Evolutionary conservation across 2,113 vertebrate genomes (phyloP).

Genomic region (Cephalopterus ornatus): DNA sequence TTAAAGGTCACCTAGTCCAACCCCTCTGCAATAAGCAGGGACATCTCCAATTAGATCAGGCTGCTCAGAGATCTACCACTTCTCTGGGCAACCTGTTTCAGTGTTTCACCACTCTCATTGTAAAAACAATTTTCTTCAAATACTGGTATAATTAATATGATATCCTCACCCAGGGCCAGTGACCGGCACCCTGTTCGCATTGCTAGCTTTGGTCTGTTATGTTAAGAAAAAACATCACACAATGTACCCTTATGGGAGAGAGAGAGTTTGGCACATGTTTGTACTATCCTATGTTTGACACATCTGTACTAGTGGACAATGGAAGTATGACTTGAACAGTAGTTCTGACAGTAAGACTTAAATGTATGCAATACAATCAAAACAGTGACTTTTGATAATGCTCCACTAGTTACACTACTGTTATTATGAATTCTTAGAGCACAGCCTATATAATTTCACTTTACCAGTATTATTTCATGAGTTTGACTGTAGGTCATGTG

Average conservation of each 20-base stretch:
- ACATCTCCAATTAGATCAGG: background rate
- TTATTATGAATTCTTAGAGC: background rate
- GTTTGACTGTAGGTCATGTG: background rate
- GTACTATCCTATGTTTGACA: background rate
- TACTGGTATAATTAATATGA: background rate
- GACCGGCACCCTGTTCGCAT: background rate
- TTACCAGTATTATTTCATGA: background rate
- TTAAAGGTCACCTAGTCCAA: background rate
- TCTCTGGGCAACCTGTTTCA: background rate
- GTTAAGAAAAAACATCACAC: background rate
- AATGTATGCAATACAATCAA: background rate
- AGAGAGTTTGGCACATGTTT: background rate
- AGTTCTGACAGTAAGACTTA: conserved; percentile 31
- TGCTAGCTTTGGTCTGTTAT: background rate
- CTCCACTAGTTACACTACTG: background rate
- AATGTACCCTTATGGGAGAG: background rate
- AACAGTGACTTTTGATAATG: background rate
- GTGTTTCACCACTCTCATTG: background rate
- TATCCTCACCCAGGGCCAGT: background rate
- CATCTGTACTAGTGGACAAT: background rate
- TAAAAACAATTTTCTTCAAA: background rate
- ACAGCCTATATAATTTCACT: background rate
- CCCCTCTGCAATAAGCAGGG: background rate
- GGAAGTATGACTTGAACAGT: conserved; percentile 6
- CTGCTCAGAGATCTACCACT: background rate